Evolutionary conservation across 2,113 vertebrate genomes (phyloP).

Genomic region (rabbit (Oryctolagus cuniculus)): DNA sequence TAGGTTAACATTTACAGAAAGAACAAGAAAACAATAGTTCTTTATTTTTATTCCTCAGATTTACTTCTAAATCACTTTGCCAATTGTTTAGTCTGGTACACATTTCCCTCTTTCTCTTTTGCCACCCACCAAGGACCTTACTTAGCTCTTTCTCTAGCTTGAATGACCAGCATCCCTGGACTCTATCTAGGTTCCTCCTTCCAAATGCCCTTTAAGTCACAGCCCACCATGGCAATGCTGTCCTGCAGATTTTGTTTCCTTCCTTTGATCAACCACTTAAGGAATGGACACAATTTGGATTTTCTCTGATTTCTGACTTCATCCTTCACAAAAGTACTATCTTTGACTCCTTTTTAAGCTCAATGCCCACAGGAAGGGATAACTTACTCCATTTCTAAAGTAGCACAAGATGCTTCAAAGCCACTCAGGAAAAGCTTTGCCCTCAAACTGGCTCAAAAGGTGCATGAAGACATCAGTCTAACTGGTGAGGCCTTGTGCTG

Average conservation of each 20-base stretch:
- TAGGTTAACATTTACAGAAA: constrained; percentile 41
- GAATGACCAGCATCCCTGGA: background rate
- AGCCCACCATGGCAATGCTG: background rate
- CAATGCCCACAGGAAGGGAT: background rate
- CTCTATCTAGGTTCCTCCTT: background rate
- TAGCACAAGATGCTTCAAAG: background rate
- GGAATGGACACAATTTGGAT: background rate
- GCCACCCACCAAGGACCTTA: background rate
- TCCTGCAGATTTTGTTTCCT: background rate
- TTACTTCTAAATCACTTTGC: background rate
- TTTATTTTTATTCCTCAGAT: background rate
- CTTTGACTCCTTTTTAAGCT: background rate
- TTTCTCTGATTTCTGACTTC: constrained; percentile 34
- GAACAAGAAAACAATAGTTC: background rate
- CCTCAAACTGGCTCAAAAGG: background rate
- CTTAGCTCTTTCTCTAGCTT: background rate
- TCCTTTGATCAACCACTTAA: background rate
- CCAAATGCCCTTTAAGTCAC: background rate
- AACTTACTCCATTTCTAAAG: background rate
- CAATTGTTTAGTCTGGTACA: background rate
- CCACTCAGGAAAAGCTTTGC: background rate
- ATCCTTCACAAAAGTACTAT: background rate
- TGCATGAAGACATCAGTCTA: background rate
- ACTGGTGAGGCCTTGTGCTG: background rate
- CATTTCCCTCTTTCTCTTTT: background rate